A percentile compares a stretch with the other conserved stretches of the same genome.
These are phyloP conservation scores for Lagocephalus sceleratus DNA, from an alignment of 2,797 vertebrate species.

Conservation along the genomic window DNA sequence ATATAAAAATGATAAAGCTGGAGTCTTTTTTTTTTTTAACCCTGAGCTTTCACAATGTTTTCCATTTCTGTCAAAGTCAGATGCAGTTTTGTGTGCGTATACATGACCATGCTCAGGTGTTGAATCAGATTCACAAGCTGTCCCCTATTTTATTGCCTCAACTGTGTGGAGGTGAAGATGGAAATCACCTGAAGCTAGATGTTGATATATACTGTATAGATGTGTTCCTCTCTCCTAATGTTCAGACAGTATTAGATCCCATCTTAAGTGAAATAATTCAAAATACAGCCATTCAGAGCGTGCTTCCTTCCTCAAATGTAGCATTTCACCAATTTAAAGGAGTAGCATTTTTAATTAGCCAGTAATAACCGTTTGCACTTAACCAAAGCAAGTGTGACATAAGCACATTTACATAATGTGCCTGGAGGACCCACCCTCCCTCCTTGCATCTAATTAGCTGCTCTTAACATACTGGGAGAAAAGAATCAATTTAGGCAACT, in stretches of 20 bases:
- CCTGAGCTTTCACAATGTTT: conserved; percentile 58
- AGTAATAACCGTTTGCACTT: conserved; percentile 8
- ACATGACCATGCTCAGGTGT: conserved; percentile 42
- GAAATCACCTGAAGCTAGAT: conserved; percentile 12
- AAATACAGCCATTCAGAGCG: too few species aligned
- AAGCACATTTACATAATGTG: conserved; percentile 15
- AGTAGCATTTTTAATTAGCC: background rate
- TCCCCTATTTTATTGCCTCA: conserved; percentile 51
- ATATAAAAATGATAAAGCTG: conserved; percentile 74
- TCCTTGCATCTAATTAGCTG: conserved; percentile 33
- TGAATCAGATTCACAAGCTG: conserved; percentile 58
- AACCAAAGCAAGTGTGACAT: conserved; percentile 20
- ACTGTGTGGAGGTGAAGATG: conserved; percentile 27
- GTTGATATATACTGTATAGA: too few species aligned
- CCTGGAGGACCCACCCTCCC: background rate
- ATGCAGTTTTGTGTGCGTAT: conserved; percentile 44
- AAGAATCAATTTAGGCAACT: conserved; percentile 1
- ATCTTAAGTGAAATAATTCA: background rate
- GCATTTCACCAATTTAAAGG: background rate
- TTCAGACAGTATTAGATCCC: background rate
- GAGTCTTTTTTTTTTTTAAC: conserved; percentile 33
- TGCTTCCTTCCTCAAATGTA: background rate
- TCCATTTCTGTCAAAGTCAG: conserved; percentile 64
- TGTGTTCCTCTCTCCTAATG: background rate
- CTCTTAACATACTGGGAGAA: conserved; percentile 16